A percentile compares a stretch with the other conserved stretches of the same genome.
Evolutionary conservation across 2,888 invertebrate genomes (phyloP).

Genomic region (Phragmatobia fuliginosa): DNA sequence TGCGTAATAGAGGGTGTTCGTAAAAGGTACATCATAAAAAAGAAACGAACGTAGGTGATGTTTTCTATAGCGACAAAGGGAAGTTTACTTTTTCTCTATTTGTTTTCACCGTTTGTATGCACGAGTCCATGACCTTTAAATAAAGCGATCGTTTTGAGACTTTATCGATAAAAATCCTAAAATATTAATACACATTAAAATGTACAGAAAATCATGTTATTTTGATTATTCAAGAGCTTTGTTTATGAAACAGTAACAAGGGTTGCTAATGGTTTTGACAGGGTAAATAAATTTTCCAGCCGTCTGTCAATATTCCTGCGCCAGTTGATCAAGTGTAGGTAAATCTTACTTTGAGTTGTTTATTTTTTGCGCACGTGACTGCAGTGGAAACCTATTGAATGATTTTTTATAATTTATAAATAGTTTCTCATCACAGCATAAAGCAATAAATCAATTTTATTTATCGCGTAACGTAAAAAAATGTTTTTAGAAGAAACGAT

Average conservation of each 20-base stretch:
- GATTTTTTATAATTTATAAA: too few species aligned
- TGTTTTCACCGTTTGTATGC: constrained; percentile 18
- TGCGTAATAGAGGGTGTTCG: constrained; percentile 74
- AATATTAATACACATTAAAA: neutral
- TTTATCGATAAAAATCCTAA: neutral
- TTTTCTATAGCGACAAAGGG: constrained; percentile 41
- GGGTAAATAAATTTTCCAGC: neutral
- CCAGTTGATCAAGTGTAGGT: neutral
- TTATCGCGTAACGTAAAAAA: too few species aligned
- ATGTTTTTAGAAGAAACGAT: too few species aligned
- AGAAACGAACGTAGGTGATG: constrained; percentile 51
- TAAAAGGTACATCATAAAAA: constrained; percentile 69
- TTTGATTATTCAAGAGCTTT: neutral
- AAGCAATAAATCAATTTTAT: too few species aligned
- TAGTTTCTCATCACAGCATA: too few species aligned
- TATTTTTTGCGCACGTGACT: neutral
- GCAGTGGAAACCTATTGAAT: neutral
- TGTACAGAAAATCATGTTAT: neutral
- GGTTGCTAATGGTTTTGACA: neutral
- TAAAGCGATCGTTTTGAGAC: constrained; percentile 1
- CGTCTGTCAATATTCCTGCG: neutral
- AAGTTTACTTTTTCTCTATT: constrained; percentile 36
- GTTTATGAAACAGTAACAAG: neutral
- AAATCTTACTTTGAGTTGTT: neutral
- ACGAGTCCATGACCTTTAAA: constrained; percentile 23